Conservation (phyloP, 2,113 vertebrate species). For the Myrmecobius fasciatus region DNA sequence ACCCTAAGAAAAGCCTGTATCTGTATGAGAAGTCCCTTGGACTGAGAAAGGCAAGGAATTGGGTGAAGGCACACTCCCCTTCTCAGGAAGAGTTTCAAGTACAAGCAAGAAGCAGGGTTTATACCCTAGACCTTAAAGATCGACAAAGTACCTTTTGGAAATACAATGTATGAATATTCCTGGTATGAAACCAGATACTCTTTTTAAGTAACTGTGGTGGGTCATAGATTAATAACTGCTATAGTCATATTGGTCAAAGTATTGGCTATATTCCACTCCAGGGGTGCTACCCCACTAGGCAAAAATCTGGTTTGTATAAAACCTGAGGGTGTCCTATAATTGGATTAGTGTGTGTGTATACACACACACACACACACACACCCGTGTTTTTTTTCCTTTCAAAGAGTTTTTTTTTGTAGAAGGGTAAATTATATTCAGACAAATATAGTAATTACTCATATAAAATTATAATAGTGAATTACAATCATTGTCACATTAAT, state of each 20-base stretch:
- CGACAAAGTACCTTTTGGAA: background rate
- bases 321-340: background rate
- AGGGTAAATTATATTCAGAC: background rate
- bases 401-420: background rate
- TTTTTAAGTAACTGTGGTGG: background rate
- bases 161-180: background rate
- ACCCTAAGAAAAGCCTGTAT: background rate
- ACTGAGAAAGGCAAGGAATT: background rate
- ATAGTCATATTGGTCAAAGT: background rate
- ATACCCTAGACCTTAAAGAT: background rate
- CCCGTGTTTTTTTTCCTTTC: background rate
- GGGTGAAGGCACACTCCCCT: background rate
- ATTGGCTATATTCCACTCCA: background rate
- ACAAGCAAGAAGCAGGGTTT: background rate
- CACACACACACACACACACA: background rate
- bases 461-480: background rate
- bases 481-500: background rate
- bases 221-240: background rate
- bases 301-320: background rate
- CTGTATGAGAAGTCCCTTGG: background rate
- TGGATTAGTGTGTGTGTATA: background rate
- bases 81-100: background rate
- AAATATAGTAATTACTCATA: background rate
- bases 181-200: background rate
- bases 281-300: background rate